Conservation (phyloP, 64 coral and sea anemone species). For the Stichodactyla mertensii region DNA sequence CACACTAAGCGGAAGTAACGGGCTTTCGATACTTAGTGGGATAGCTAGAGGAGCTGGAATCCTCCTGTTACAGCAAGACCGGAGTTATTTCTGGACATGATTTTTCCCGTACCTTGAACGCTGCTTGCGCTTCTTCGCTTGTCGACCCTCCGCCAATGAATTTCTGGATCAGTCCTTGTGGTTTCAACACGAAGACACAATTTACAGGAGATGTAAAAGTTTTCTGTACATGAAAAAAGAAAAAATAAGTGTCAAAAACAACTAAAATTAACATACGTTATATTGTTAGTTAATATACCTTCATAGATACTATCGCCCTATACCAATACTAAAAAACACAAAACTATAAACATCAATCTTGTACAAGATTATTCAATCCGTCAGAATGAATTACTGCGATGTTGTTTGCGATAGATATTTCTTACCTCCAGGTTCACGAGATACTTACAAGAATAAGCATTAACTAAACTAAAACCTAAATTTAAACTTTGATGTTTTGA, state of each 20-base stretch:
- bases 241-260: neutral
- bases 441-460: neutral
- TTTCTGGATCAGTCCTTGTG: slow-evolving; percentile 81
- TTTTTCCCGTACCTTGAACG: slow-evolving; percentile 3
- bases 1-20: too few species aligned
- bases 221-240: slow-evolving; percentile 20
- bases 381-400: neutral
- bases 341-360: neutral
- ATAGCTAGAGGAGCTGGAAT: too few species aligned
- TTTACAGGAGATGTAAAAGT: slow-evolving; percentile 61
- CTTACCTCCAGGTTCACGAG: too few species aligned
- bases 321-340: neutral
- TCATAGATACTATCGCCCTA: neutral
- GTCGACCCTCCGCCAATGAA: slow-evolving; percentile 51
- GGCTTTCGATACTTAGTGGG: too few species aligned
- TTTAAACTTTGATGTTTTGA: neutral
- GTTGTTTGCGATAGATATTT: too few species aligned
- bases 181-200: slow-evolving; percentile 74
- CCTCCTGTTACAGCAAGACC: neutral
- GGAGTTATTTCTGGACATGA: neutral
- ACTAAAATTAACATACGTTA: neutral
- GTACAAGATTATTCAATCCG: neutral
- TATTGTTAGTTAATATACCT: neutral
- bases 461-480: neutral
- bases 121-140: slow-evolving; percentile 34